Evolutionary conservation across 2,797 vertebrate genomes (phyloP).

Genomic region (Melanotaenia maccullochi): DNA sequence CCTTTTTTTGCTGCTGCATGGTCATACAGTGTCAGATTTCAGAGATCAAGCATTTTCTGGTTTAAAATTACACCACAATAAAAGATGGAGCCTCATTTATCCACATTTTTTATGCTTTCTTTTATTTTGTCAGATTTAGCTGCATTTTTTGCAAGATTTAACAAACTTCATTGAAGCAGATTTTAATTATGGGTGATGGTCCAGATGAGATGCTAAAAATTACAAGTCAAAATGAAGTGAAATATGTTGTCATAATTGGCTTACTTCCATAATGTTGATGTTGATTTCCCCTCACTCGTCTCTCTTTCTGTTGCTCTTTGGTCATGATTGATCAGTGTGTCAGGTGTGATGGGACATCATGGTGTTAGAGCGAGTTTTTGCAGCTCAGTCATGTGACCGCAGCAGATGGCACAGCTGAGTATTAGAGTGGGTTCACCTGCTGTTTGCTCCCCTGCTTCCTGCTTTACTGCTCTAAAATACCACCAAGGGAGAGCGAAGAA

Average conservation of each 20-base stretch:
- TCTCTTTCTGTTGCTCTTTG: conserved; percentile 63
- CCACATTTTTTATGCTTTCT: neutral
- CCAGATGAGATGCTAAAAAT: conserved; percentile 20
- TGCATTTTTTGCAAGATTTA: conserved; percentile 1
- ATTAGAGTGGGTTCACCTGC: conserved; percentile 86
- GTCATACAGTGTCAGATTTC: neutral
- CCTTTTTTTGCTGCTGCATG: neutral
- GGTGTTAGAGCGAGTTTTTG: conserved; percentile 84
- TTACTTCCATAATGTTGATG: conserved; percentile 21
- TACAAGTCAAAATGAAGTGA: conserved; percentile 29
- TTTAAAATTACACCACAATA: neutral
- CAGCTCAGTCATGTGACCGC: conserved; percentile 84
- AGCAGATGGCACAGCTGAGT: conserved; percentile 91
- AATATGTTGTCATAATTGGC: conserved; percentile 29
- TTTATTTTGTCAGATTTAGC: neutral
- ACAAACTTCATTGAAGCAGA: conserved; percentile 2
- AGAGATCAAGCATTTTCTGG: neutral
- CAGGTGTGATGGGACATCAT: conserved; percentile 92
- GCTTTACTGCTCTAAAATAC: conserved; percentile 78
- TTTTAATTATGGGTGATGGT: conserved; percentile 12
- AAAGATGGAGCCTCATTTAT: neutral
- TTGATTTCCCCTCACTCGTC: conserved; percentile 22
- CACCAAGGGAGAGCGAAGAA: conserved; percentile 67
- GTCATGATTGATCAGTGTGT: conserved; percentile 93
- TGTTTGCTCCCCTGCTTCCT: conserved; percentile 88